Evolutionary conservation across 1,140 invertebrate species (phyloP).

Genomic region (Elymnias hypermnestra): DNA sequence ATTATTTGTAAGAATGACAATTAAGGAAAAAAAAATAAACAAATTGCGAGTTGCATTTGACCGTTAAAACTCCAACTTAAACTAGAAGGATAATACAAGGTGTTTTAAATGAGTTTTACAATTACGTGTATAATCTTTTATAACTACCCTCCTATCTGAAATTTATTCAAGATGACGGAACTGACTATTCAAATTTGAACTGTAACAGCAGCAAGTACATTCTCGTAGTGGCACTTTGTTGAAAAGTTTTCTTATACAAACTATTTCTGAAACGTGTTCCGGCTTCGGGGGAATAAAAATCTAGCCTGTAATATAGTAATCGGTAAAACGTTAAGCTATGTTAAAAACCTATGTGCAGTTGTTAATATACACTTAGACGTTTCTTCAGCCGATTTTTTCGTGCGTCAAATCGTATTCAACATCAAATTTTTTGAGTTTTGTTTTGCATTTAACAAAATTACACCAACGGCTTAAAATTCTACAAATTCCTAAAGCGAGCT

Average conservation of each 20-base stretch:
- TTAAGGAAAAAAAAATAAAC: too few species aligned
- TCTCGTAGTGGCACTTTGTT: constrained; percentile 21
- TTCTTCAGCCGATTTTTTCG: not conserved
- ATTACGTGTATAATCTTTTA: too few species aligned
- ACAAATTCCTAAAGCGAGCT: too few species aligned
- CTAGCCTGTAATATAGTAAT: constrained; percentile 9
- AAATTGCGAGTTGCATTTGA: too few species aligned
- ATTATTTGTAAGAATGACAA: too few species aligned
- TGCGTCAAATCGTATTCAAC: not conserved
- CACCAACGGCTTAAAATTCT: not conserved
- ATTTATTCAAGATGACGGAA: not conserved
- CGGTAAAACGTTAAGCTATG: constrained; percentile 4
- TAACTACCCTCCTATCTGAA: too few species aligned
- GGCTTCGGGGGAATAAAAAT: not conserved
- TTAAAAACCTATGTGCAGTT: constrained; percentile 19
- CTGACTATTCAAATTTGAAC: not conserved
- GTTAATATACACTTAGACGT: constrained; percentile 27
- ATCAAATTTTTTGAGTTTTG: too few species aligned
- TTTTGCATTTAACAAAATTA: too few species aligned
- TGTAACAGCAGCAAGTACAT: constrained; percentile 8
- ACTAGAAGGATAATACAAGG: too few species aligned
- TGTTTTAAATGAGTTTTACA: too few species aligned
- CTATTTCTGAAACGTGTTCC: constrained; percentile 9
- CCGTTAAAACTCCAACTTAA: too few species aligned
- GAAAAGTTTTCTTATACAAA: constrained; percentile 13